Evolutionary conservation across 2,888 invertebrate genomes (phyloP).

Genomic region (Folsomia candida): DNA sequence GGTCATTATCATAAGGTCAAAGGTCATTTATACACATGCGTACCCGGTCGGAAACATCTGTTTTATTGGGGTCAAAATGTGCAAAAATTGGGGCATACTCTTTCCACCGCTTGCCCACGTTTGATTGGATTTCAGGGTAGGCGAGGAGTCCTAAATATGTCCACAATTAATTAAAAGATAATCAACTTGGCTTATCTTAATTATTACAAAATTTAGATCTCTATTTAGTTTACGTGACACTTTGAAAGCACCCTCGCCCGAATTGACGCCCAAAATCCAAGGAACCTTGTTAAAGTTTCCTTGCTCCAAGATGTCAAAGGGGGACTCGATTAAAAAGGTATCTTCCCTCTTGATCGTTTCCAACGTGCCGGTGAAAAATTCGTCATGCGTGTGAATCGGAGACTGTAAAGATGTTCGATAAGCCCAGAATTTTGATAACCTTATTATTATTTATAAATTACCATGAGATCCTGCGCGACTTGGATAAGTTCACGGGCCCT

Average conservation of each 20-base stretch:
- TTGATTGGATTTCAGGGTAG: conserved; percentile 25
- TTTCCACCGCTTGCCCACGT: conserved; percentile 32
- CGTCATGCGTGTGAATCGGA: conserved; percentile 28
- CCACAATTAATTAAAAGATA: background rate
- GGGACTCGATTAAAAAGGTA: conserved; percentile 42
- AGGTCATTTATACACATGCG: too few relatives aligned
- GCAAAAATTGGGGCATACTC: conserved; percentile 34
- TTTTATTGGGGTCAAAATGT: conserved; percentile 24
- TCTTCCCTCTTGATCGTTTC: conserved; percentile 35
- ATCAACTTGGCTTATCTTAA: background rate
- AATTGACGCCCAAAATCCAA: conserved; percentile 41
- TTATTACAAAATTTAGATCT: background rate
- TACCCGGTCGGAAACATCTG: conserved; percentile 31
- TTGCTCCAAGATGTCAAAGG: conserved; percentile 32
- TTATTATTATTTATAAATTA: background rate
- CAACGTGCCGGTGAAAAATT: conserved; percentile 30
- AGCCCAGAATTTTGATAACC: background rate
- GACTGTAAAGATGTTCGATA: conserved; percentile 4
- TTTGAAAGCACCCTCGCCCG: conserved; percentile 42
- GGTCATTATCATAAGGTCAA: too few relatives aligned
- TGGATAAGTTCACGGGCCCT: conserved; percentile 27
- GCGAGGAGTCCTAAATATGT: conserved; percentile 22
- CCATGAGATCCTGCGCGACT: conserved; percentile 23
- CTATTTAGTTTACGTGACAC: conserved; percentile 39
- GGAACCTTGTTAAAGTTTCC: conserved; percentile 47